Conservation (phyloP, 2,797 vertebrate genomes). For the Helarctos malayanus region DNA sequence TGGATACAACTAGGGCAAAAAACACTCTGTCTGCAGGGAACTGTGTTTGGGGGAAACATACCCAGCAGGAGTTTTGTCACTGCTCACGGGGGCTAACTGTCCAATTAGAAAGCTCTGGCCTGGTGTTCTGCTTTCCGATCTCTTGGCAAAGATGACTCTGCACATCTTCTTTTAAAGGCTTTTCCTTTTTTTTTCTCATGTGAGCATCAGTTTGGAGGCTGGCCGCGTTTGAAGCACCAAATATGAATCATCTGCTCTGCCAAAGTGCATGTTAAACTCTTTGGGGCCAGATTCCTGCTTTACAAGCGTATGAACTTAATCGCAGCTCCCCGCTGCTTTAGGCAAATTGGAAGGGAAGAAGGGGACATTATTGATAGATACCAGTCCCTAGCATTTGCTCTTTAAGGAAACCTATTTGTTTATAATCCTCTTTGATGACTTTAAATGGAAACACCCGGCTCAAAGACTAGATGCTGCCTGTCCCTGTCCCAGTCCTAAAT, state of each 20-base stretch:
- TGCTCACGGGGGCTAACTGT: fast-evolving
- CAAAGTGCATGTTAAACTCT: not conserved
- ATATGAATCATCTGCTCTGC: not conserved
- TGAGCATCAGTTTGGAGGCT: not conserved
- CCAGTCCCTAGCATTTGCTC: not conserved
- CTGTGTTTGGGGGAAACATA: not conserved
- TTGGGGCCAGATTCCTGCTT: not conserved
- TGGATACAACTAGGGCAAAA: not conserved
- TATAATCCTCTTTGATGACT: not conserved
- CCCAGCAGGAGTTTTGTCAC: not conserved
- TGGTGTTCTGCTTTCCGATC: not conserved
- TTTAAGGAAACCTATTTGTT: not conserved
- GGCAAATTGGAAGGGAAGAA: not conserved
- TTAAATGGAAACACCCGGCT: not conserved
- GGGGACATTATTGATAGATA: not conserved
- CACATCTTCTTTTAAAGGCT: not conserved
- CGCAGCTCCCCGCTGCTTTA: not conserved
- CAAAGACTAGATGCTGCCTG: not conserved
- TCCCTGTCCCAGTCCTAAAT: not conserved
- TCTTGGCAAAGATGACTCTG: not conserved
- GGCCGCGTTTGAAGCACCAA: not conserved
- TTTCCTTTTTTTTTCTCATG: not conserved
- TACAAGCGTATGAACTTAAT: not conserved
- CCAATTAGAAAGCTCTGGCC: not conserved
- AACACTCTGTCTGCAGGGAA: not conserved